Base-by-base conservation (phyloP, 2,888 invertebrate species). In the Eurois occulta region DNA sequence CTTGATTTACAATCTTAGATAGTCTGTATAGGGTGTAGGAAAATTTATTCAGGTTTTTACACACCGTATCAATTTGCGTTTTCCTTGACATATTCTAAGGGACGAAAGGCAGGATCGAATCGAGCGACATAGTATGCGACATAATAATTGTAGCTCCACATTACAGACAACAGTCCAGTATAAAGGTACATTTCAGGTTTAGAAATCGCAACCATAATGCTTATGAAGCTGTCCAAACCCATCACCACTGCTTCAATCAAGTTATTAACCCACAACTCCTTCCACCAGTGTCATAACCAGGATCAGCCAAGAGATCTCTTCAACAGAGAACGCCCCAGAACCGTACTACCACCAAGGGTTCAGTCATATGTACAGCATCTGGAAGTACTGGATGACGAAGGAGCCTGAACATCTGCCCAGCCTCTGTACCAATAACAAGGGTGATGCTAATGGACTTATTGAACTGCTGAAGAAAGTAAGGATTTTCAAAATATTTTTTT, bases 341-440 rank as follows among this genome's bases (percentile, higher is more conserved):
- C 89, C 90, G 0, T 96, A 96, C 86, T 88, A 91, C 82, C 96
- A 96, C 88, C 78, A 94, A 24, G 96, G 96, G 0, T 95, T 97
- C 87, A 96, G 96, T 90, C 96, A 97, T 87, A 97, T 97, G 90
- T 97, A 97, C 85, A 97, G 97, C 86, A 94, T 98, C 81, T 98
- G 98, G 98, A 96, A 97, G 75, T 97, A 98, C 91, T 98, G 98
- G 98, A 98, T 98, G 98, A 96, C 96, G 13, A 97, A 97, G 91
- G 98, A 98, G 92, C 97, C 97, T 0, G 95, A 97, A 1, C 97
- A 98, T 91, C 98, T 98, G 87, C 96, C 97, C 77, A 91, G 91
- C 13, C 94, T 98, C 68, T 95, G 98, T 72, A 98, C 97, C 35
- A 97, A 98, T 91, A 97, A 97, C 66, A 95, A 97, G 58, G 97